phyloP scores from a whole-genome alignment of 2,888 invertebrate genomes.

The Pyrocoelia pectoralis region DNA sequence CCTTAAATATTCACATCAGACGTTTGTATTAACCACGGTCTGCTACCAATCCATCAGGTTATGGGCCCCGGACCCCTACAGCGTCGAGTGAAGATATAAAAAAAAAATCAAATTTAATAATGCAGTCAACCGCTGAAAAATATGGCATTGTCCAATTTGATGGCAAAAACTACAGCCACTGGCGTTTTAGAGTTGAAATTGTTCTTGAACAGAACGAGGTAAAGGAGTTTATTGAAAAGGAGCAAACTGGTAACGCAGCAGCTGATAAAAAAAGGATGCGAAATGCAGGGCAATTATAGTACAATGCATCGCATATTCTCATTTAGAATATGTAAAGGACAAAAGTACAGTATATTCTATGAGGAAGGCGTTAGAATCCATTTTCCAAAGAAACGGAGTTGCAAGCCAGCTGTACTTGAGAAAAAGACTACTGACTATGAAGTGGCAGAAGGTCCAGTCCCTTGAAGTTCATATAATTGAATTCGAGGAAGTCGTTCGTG shows the following conservation, averaged over 20 bases:
- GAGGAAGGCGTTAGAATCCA: slow-evolving; percentile 42
- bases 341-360: slow-evolving; percentile 40
- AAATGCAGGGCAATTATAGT: slow-evolving; percentile 42
- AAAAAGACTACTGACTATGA: slow-evolving; percentile 42
- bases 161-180: slow-evolving; percentile 36
- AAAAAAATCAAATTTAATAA: too few relatives aligned
- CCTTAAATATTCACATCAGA: too few relatives aligned
- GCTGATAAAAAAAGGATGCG: slow-evolving; percentile 29
- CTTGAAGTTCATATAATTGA: slow-evolving; percentile 40
- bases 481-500: slow-evolving; percentile 40
- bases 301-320: slow-evolving; percentile 42
- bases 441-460: slow-evolving; percentile 22
- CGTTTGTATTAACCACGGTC: too few relatives aligned
- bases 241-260: slow-evolving; percentile 14
- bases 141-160: slow-evolving; percentile 35
- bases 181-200: slow-evolving; percentile 37
- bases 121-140: slow-evolving; percentile 8
- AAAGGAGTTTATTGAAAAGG: slow-evolving; percentile 29
- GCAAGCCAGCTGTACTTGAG: slow-evolving; percentile 42
- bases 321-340: slow-evolving; percentile 44
- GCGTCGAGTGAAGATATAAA: too few relatives aligned
- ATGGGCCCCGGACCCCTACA: too few relatives aligned
- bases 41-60: too few relatives aligned
- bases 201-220: slow-evolving; percentile 34
- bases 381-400: slow-evolving; percentile 43